These are phyloP conservation scores for Phaenicophaeus curvirostris DNA, from an alignment of 2,797 vertebrate genomes.

Conservation along the genomic window DNA sequence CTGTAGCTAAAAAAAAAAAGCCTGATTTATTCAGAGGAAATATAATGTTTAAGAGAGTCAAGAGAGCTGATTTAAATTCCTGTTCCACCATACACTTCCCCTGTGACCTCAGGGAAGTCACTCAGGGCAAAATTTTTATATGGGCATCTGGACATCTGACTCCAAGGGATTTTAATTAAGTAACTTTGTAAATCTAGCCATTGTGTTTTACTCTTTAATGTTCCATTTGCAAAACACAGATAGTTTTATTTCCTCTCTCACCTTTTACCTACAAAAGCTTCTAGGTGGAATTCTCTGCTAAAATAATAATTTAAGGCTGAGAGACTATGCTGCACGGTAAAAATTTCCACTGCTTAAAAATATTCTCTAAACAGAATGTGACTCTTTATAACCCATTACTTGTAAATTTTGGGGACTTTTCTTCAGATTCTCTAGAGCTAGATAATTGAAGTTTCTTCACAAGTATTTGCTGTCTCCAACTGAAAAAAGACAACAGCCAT, in stretches of 20 bases:
- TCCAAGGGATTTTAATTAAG: background rate
- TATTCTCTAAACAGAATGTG: background rate
- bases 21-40: background rate
- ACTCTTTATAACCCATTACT: background rate
- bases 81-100: background rate
- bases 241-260: slow-evolving; percentile 4
- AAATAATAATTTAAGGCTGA: background rate
- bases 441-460: background rate
- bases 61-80: slow-evolving; percentile 35
- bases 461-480: background rate
- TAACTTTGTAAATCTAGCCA: background rate
- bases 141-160: background rate
- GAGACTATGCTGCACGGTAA: background rate
- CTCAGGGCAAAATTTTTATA: slow-evolving; percentile 5
- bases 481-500: background rate
- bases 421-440: background rate
- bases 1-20: background rate
- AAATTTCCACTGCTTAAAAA: background rate
- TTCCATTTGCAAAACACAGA: background rate
- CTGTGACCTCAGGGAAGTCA: background rate
- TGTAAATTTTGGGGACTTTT: background rate
- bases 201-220: background rate
- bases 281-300: background rate
- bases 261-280: background rate
- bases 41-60: background rate